phyloP scores from a whole-genome alignment of 2,113 vertebrate genomes.

The human region GRCh38 chr9:14044001-14044500 shows the following conservation, averaged over 20 bases:
- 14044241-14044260: background rate
- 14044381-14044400: background rate
- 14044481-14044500: background rate
- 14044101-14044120: background rate
- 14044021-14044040: background rate
- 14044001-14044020: background rate
- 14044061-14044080: background rate
- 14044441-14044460: background rate
- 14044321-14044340: background rate
- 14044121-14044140: background rate
- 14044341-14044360: background rate
- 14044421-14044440: background rate
- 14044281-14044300: conserved; percentile 1
- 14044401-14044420: background rate
- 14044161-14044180: background rate
- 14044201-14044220: background rate
- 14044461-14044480: background rate
- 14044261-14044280: background rate
- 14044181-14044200: background rate
- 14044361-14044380: background rate
- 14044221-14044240: background rate
- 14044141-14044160: background rate
- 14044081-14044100: background rate
- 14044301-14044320: background rate
- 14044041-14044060: background rate